Percentiles rank a stretch among this genome's conserved stretches.
Evolutionary conservation across 2,888 invertebrate species (phyloP).

Genomic region (Eupeodes luniger): DNA sequence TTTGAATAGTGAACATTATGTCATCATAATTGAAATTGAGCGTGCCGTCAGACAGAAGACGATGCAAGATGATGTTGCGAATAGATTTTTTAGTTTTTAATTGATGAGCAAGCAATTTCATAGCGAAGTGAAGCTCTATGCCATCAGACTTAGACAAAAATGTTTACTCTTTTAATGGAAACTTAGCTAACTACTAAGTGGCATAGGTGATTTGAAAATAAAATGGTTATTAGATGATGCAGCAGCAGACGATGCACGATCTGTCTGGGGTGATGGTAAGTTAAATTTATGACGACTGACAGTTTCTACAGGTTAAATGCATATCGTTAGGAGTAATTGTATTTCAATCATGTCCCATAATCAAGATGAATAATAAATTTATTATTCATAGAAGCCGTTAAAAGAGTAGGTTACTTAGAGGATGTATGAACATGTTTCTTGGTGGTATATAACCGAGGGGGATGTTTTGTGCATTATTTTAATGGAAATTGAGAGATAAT

Average conservation of each 20-base stretch:
- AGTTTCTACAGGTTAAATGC: conserved; percentile 25
- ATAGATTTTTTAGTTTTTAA: conserved; percentile 42
- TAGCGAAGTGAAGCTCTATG: background rate
- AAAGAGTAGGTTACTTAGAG: background rate
- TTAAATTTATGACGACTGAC: conserved; percentile 38
- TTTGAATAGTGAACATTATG: conserved; percentile 33
- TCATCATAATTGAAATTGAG: conserved; percentile 46
- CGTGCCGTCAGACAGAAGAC: conserved; percentile 10
- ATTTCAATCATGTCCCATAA: conserved; percentile 45
- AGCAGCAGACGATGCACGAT: background rate
- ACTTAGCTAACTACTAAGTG: conserved; percentile 23
- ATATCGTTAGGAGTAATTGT: conserved; percentile 45
- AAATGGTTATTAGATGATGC: conserved; percentile 7
- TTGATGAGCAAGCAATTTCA: conserved; percentile 51
- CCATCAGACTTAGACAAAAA: conserved; percentile 9
- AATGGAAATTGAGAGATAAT: background rate
- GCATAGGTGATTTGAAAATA: conserved; percentile 30
- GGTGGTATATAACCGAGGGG: background rate
- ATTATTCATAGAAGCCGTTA: background rate
- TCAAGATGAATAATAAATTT: conserved; percentile 20
- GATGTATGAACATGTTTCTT: background rate
- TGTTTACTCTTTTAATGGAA: conserved; percentile 61
- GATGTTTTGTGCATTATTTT: background rate
- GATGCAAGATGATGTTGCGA: conserved; percentile 6
- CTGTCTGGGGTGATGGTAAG: background rate